Percentiles rank a stretch among this genome's conserved stretches.
These are phyloP conservation scores for Anableps anableps DNA, from an alignment of 2,797 vertebrate genomes.

Conservation along the genomic window DNA sequence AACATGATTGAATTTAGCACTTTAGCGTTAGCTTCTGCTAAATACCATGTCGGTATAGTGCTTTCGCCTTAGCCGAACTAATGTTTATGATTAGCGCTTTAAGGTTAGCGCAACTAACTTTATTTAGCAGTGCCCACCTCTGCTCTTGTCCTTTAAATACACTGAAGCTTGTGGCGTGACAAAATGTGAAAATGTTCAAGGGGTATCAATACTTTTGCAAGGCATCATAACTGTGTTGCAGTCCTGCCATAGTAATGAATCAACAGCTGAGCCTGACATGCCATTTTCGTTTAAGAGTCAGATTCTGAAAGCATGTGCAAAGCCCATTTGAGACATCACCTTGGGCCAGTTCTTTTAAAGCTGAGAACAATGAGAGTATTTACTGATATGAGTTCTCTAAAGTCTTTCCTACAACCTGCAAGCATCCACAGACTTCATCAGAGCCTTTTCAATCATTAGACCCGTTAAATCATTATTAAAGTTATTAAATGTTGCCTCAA, in stretches of 20 bases:
- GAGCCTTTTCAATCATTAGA: constrained; percentile 31
- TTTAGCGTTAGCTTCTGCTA: neutral
- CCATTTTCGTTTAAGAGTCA: neutral
- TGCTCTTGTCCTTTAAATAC: neutral
- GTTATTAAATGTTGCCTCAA: constrained; percentile 29
- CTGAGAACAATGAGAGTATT: neutral
- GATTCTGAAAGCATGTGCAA: constrained; percentile 4
- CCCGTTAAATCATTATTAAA: neutral
- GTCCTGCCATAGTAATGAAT: neutral
- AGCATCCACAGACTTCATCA: neutral
- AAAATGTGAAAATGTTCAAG: neutral
- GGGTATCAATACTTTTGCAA: neutral
- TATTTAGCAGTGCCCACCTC: neutral
- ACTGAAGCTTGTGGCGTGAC: neutral
- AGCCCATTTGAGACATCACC: neutral
- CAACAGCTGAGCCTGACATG: neutral
- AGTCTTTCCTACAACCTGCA: neutral
- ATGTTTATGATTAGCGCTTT: neutral
- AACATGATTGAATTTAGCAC: neutral
- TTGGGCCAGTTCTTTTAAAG: constrained; percentile 14
- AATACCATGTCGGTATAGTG: neutral
- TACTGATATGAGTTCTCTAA: neutral
- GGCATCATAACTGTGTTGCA: neutral
- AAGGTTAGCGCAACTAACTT: neutral
- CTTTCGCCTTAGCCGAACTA: neutral